These are phyloP conservation scores for Loriculus beryllinus DNA, from an alignment of 2,797 vertebrate species.

Conservation along the genomic window DNA sequence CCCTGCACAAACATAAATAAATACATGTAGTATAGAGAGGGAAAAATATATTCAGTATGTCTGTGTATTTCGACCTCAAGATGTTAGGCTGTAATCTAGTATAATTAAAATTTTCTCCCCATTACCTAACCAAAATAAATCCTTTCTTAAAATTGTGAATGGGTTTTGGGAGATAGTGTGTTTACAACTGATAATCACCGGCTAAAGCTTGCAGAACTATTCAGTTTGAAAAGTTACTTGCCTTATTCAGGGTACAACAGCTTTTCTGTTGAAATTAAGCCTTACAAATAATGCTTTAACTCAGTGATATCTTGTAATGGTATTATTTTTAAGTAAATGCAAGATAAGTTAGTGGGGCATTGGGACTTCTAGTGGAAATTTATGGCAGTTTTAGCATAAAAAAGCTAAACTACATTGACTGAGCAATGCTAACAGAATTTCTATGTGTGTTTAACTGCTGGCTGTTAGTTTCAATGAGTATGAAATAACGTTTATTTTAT, in stretches of 20 bases:
- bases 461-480: slow-evolving; percentile 73
- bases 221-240: not conserved
- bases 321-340: slow-evolving; percentile 39
- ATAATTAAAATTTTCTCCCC: not conserved
- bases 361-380: slow-evolving; percentile 81
- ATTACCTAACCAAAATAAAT: not conserved
- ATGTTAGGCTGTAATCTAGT: not conserved
- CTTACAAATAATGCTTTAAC: slow-evolving; percentile 67
- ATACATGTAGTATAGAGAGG: not conserved
- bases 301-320: slow-evolving; percentile 49
- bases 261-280: not conserved
- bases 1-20: not conserved
- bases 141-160: not conserved
- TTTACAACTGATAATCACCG: not conserved
- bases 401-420: slow-evolving; percentile 79
- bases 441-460: slow-evolving; percentile 66
- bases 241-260: not conserved
- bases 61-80: not conserved
- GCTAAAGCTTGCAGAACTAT: not conserved
- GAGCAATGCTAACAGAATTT: slow-evolving; percentile 73
- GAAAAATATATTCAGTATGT: not conserved
- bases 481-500: slow-evolving; percentile 77
- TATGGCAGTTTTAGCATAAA: slow-evolving; percentile 81
- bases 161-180: not conserved
- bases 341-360: slow-evolving; percentile 38